Conservation (phyloP, 2,797 vertebrate genomes). For the Coregonus suidteri region DNA sequence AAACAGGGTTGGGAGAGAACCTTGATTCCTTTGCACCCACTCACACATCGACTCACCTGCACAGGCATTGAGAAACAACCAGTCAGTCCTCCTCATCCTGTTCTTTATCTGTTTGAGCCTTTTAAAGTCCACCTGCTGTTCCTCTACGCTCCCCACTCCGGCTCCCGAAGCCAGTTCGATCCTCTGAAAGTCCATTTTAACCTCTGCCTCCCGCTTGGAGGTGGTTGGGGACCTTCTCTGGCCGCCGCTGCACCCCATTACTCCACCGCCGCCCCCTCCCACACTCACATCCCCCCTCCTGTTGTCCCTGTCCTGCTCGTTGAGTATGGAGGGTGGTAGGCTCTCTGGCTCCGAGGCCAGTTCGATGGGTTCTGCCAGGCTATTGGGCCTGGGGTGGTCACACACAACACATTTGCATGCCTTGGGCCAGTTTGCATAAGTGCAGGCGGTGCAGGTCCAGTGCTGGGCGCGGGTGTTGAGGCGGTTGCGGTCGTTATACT, state of each 20-base stretch:
- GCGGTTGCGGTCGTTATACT: slow-evolving; percentile 97
- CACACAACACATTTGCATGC: slow-evolving; percentile 94
- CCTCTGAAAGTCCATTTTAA: slow-evolving; percentile 96
- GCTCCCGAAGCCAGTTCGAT: slow-evolving; percentile 92
- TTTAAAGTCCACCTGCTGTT: slow-evolving; percentile 96
- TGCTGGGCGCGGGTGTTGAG: slow-evolving; percentile 89
- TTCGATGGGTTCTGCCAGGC: slow-evolving; percentile 87
- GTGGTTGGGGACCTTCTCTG: slow-evolving; percentile 91
- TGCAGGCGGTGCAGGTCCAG: slow-evolving; percentile 95
- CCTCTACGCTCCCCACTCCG: slow-evolving; percentile 90
- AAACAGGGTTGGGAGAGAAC: not conserved
- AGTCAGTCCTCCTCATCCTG: slow-evolving; percentile 97
- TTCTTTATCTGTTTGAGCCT: slow-evolving; percentile 99
- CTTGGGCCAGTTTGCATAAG: slow-evolving; percentile 96
- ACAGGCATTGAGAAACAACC: slow-evolving; percentile 97
- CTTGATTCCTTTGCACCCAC: slow-evolving; percentile 4
- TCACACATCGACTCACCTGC: slow-evolving; percentile 85
- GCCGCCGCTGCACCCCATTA: slow-evolving; percentile 81
- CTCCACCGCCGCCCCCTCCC: slow-evolving; percentile 43
- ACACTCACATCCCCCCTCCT: slow-evolving; percentile 65
- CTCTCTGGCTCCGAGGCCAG: slow-evolving; percentile 76
- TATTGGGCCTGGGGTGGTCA: slow-evolving; percentile 89
- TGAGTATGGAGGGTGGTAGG: slow-evolving; percentile 81
- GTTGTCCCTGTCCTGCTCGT: slow-evolving; percentile 83
- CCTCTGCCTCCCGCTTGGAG: slow-evolving; percentile 85